Evolutionary conservation across 2,797 vertebrate genomes (phyloP), one percentile per base, ranked within the genome.

Genomic region (Octomys mimax): DNA sequence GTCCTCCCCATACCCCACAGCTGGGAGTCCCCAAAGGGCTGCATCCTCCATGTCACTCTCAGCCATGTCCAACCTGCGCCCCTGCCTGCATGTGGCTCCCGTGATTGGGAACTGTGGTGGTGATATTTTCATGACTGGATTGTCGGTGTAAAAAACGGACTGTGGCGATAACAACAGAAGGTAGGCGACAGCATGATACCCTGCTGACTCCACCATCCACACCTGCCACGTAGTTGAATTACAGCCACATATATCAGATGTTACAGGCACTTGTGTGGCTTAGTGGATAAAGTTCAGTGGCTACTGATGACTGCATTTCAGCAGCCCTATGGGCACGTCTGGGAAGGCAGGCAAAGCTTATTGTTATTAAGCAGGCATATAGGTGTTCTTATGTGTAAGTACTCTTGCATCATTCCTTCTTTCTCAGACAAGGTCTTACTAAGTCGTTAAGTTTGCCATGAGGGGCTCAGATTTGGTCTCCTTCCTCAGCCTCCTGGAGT

Each of bases 1-100:
- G 2, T 16, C 1, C 5, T 11, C 39, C 33, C 36, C 8, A 21
- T 13, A 39, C 22, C 39, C 19, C 12, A 14, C 1, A 1, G 33
- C 68, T n/a, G 12, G 39, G 14, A 78, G 46, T 5, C 28, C 61
- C 80, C 66, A 2, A 5, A 1, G 13, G 19, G 16, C 57, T 6
- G 4, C 28, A 5, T 3, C 1, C 16, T 61, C 42, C 61, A 0
- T 39, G 24, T 19, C 73, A 31, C 26, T 77, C 26, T 77, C 42
- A 49, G 73, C 42, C 73, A 1, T 18, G 26, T 77, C 26, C 14
- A 31, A 46, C 26, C 13, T 28, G 22, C 70, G 42, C 71, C 39
- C 22, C 71, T 24, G 33, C 70, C 36, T 39, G 70, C 10, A 39
- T 71, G 70, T 11, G 10, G 70, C 9, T 19, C 36, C 70, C 10